Base-by-base conservation (phyloP, 2,888 invertebrate genomes). In the Bimastos eiseni region DNA sequence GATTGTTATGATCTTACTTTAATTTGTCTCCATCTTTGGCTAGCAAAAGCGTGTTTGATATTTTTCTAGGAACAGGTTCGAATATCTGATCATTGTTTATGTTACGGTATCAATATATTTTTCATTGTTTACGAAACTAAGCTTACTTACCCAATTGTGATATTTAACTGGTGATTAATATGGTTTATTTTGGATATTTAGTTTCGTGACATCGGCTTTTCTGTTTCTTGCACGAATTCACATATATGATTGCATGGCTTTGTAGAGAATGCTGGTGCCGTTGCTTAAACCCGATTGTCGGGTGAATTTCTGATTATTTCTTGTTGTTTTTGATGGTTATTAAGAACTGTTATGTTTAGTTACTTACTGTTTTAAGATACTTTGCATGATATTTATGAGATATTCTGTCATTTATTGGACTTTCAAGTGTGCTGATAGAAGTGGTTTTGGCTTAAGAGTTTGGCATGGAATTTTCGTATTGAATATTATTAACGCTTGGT, bases 51-150 rank as follows among this genome's bases (percentile, higher is more conserved):
- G 30, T 70, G 70, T 70, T 70, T 70, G 70, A 70, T 86, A 36
- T 34, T 37, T 86, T 86, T 86, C 37, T 86, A 86, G 86, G 86
- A 86, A 86, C 86, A 86, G 86, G 86, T 86, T 86, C 36, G 86
- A 86, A 19, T 36, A 36, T 86, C 86, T 84, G 30, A 84, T 6
- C 21, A 36, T 33, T 86, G 37, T 86, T 86, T 86, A 34, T 36
- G 86, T 86, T 86, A 86, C 37, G 86, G 86, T 86, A 86, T 86
- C n/a, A 8, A 70, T n/a, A n/a, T 70, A 70, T n/a, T 70, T n/a
- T 70, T n/a, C 70, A 11, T 70, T 70, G n/a, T n/a, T 70, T n/a
- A 70, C 6, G 2, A 13, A n/a, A n/a, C 70, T 70, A n/a, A n/a
- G 70, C 70, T 70, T 70, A n/a, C n/a, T 0, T 70, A 4, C 8